Base-by-base conservation (phyloP, 2,888 invertebrate genomes). In the Lathronympha strigana region DNA sequence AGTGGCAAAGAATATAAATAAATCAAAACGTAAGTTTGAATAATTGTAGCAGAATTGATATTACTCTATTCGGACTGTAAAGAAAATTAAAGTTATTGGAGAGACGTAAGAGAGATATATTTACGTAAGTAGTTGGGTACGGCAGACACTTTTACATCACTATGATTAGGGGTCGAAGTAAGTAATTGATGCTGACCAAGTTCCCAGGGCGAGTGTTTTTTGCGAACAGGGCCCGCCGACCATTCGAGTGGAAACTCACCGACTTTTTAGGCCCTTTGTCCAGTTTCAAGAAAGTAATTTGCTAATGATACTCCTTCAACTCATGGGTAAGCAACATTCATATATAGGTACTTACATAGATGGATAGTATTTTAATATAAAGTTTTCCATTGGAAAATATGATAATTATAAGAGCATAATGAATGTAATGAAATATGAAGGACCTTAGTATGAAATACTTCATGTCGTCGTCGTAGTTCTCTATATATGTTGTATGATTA, bases 121-220 rank as follows among this genome's bases (percentile, higher is more conserved):
- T n/a, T n/a, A n/a, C n/a, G n/a, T n/a, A n/a, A n/a, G n/a, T n/a
- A n/a, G n/a, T n/a, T n/a, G n/a, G n/a, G n/a, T n/a, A n/a, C n/a
- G n/a, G n/a, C n/a, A n/a, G n/a, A n/a, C n/a, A 31, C 31, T 31
- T 8, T 38, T 43, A 43, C 43, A 25, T 43, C 8, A 13, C 55
- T 55, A 11, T 25, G 13, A 43, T 28, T 43, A 19, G 19, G 28
- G 55, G n/a, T 28, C 19, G 31, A 17, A 40, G 25, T 21, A 61
- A 50, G 36, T 60, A 60, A 60, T 61, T 61, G 61, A 61, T 40
- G 40, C 61, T 50, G 61, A 28, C 50, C 50, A 61, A 40, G 50
- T 61, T 61, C 49, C 50, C 28, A 19, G 36, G 28, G 50, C 50
- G 38, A n/a, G 28, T 50, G 17, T 50, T 50, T 61, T 50, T 49